These are phyloP conservation scores for Acanthurus leucopareius DNA, from an alignment of 2,797 vertebrate genomes.

Conservation along the genomic window DNA sequence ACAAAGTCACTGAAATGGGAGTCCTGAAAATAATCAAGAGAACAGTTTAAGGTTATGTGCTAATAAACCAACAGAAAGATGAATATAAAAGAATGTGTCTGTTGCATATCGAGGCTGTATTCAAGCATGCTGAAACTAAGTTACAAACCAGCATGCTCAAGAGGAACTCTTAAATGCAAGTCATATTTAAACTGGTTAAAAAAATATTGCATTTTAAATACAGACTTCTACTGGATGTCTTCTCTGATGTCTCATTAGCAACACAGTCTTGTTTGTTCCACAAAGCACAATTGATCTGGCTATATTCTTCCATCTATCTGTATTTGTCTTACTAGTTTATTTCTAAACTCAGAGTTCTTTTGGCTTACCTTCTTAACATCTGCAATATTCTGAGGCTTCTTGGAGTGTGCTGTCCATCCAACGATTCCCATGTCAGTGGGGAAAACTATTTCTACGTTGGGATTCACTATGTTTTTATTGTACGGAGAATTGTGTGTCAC, in stretches of 20 bases:
- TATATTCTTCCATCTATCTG: not conserved
- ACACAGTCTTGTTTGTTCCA: not conserved
- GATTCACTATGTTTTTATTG: conserved; percentile 88
- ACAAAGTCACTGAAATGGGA: conserved; percentile 92
- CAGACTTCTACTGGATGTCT: not conserved
- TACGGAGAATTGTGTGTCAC: conserved; percentile 88
- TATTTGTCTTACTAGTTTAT: not conserved
- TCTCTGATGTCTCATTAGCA: not conserved
- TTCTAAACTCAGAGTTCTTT: not conserved
- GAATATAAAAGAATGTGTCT: not conserved
- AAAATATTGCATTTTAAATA: too few relatives aligned
- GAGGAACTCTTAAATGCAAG: too few relatives aligned
- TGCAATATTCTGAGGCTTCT: conserved; percentile 90
- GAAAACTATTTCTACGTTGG: conserved; percentile 90
- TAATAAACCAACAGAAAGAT: not conserved
- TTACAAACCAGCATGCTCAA: not conserved
- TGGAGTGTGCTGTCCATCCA: conserved; percentile 90
- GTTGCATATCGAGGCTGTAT: not conserved
- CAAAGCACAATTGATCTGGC: not conserved
- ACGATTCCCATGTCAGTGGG: conserved; percentile 92
- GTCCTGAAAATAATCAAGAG: conserved; percentile 81
- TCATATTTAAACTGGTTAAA: too few relatives aligned
- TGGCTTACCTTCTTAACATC: conserved; percentile 92
- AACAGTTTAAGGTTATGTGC: not conserved
- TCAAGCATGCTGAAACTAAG: not conserved